Conservation (phyloP, 2,113 vertebrate genomes). For the Eurypyga helias region DNA sequence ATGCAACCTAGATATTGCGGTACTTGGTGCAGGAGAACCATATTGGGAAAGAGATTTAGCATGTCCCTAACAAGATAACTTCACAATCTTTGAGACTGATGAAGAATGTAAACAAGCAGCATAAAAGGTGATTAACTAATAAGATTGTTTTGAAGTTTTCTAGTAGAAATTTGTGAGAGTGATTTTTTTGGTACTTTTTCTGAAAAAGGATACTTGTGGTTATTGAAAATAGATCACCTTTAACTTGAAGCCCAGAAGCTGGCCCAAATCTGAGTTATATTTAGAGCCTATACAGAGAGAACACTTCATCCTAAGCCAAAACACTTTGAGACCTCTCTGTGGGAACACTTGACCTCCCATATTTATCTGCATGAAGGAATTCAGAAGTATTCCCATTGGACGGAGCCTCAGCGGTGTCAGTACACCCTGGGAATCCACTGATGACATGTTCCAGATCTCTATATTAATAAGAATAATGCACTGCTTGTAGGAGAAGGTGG, state of each 20-base stretch:
- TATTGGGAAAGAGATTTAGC: background rate
- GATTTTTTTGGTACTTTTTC: background rate
- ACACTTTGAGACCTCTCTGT: background rate
- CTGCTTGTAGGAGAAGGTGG: background rate
- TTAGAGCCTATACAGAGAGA: background rate
- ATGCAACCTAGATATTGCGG: background rate
- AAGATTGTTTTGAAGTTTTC: background rate
- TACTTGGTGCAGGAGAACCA: background rate
- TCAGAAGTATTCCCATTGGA: background rate
- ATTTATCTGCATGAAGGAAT: background rate
- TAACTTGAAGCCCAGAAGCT: background rate
- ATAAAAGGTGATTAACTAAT: background rate
- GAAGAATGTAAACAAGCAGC: background rate
- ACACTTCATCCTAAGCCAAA: background rate
- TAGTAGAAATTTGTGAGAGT: background rate
- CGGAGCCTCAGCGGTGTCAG: fast-evolving
- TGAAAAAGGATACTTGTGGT: background rate
- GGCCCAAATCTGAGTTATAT: background rate
- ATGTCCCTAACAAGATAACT: background rate
- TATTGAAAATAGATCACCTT: background rate
- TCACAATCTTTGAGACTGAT: background rate
- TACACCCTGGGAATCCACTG: fast-evolving
- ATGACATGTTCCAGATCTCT: background rate
- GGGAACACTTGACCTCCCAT: fast-evolving
- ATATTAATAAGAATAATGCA: background rate